Conservation (phyloP, 2,797 vertebrate species). For the Mico argentatus region DNA sequence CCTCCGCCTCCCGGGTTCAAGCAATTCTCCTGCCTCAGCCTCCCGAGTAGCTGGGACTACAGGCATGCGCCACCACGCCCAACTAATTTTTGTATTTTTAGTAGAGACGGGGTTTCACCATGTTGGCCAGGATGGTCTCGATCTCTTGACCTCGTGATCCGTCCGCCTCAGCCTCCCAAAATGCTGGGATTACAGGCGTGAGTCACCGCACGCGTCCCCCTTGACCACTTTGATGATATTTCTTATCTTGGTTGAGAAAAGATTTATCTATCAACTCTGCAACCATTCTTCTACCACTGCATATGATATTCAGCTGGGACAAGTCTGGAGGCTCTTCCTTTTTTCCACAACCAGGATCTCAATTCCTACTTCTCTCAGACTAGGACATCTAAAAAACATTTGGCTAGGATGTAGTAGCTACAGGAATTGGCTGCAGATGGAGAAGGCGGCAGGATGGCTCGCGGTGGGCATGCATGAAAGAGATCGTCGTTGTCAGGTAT, state of each 20-base stretch:
- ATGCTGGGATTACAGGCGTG: too few relatives aligned
- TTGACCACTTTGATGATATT: background rate
- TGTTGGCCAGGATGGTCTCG: too few relatives aligned
- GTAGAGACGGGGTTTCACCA: too few relatives aligned
- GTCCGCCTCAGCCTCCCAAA: too few relatives aligned
- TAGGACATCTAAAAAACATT: background rate
- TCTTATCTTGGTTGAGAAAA: background rate
- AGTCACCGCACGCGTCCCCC: rapidly evolving
- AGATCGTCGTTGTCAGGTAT: background rate
- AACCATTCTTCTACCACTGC: background rate
- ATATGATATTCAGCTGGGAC: background rate
- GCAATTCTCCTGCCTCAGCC: too few relatives aligned
- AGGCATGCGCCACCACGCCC: too few relatives aligned
- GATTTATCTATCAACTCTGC: background rate
- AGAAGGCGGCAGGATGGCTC: background rate
- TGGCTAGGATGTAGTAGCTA: background rate
- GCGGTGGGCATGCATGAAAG: background rate
- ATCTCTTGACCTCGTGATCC: too few relatives aligned
- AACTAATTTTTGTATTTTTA: too few relatives aligned
- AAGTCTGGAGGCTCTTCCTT: background rate
- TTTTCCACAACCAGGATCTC: background rate
- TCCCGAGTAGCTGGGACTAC: too few relatives aligned
- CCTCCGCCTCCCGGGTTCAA: too few relatives aligned
- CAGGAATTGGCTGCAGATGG: background rate
- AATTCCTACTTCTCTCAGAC: background rate